Percentiles rank a stretch among this genome's conserved stretches.
Conservation (phyloP, 2,888 invertebrate species). For the Flabesymbios commensalis region DNA sequence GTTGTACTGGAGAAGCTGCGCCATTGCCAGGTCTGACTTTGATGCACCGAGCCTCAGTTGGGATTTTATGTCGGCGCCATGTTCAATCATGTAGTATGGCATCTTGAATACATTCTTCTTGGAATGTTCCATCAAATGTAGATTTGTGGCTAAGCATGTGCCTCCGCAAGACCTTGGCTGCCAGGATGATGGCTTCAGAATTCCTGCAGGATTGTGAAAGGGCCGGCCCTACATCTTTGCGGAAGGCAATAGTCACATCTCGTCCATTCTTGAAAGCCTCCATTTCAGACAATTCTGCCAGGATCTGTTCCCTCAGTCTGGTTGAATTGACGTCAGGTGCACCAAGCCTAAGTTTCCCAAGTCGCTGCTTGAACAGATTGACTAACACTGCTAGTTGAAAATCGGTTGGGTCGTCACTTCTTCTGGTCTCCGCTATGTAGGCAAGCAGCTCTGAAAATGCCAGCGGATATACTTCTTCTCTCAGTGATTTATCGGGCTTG, state of each 20-base stretch:
- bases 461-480: constrained; percentile 5
- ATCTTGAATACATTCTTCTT: constrained; percentile 21
- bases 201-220: constrained; percentile 1
- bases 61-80: constrained; percentile 23
- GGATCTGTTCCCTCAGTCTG: constrained; percentile 20
- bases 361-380: constrained; percentile 25
- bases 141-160: constrained; percentile 22
- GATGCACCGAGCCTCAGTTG: constrained; percentile 19
- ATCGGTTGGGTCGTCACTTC: not conserved
- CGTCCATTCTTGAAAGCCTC: constrained; percentile 30
- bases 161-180: constrained; percentile 32
- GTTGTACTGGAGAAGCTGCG: constrained; percentile 26
- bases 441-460: constrained; percentile 14
- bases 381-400: constrained; percentile 3
- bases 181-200: constrained; percentile 33
- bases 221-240: constrained; percentile 30
- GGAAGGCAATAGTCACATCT: constrained; percentile 31
- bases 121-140: constrained; percentile 24
- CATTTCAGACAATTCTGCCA: constrained; percentile 19
- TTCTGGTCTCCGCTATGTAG: constrained; percentile 8
- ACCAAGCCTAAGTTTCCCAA: constrained; percentile 23
- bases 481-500: too few species aligned
- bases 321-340: constrained; percentile 17
- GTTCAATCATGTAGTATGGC: constrained; percentile 20
- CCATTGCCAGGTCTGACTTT: constrained; percentile 21